Percentiles rank a stretch among this genome's conserved stretches.
phyloP scores from a whole-genome alignment of 92 coral and sea anemone genomes.

The Palythoa grandiflora region DNA sequence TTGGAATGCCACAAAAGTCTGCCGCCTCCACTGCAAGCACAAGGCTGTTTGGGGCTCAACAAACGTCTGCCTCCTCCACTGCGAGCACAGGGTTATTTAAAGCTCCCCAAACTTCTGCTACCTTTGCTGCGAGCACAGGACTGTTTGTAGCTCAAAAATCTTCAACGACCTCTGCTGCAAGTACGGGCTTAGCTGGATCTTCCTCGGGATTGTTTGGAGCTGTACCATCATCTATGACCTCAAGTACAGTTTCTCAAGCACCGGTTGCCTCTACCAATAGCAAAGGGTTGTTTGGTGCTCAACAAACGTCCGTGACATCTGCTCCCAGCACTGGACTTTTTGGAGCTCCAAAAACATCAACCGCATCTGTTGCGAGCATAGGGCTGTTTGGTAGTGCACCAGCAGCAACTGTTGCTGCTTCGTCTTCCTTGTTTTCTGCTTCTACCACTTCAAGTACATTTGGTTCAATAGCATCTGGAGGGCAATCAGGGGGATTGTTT shows the following conservation, averaged over 20 bases:
- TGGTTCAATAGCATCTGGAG: constrained; percentile 3
- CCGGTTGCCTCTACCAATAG: neutral
- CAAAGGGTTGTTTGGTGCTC: neutral
- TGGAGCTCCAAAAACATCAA: neutral
- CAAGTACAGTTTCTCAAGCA: neutral
- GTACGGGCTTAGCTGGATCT: neutral
- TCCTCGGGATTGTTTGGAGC: neutral
- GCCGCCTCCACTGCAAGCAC: neutral
- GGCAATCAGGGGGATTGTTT: constrained; percentile 17
- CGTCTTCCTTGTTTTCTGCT: neutral
- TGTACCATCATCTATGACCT: neutral
- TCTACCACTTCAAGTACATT: constrained; percentile 17
- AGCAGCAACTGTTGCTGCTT: neutral
- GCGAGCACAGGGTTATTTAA: neutral
- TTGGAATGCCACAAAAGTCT: neutral
- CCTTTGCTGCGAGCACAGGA: neutral
- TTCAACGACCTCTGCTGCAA: neutral
- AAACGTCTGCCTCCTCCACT: neutral
- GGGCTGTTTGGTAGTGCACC: neutral
- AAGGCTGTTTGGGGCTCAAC: neutral
- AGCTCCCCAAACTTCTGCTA: neutral
- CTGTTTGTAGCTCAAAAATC: neutral
- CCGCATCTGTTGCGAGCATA: neutral
- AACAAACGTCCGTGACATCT: neutral
- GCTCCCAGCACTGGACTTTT: neutral